Evolutionary conservation across 1,140 invertebrate species (phyloP), one percentile per base, ranked within the genome.

Genomic region (Agrilus planipennis): DNA sequence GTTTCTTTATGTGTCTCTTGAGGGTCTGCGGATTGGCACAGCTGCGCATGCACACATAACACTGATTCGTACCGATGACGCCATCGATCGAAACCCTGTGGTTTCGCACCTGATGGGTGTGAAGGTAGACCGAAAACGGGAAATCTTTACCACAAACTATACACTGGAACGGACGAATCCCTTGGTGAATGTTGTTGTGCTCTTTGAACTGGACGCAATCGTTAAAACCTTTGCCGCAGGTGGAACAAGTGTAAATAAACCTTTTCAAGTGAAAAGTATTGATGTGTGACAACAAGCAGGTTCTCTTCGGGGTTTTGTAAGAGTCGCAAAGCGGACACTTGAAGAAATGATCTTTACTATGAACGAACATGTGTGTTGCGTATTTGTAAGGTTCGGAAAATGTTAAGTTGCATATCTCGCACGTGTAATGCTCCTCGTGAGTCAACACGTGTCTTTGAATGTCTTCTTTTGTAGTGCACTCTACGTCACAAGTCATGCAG

Each of bases 151-250:
- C 39, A 31, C 55, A 58, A 12, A 58, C 55, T 11, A 55, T 44
- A 27, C 55, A 58, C 23, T 60, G 60, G 47, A 74, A 76, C 0
- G 77, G 73, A 48, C 76, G 72, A 51, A 84, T 79, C 0, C 81
- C 76, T 0, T 73, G 73, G 7, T 82, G 69, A 1, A 75, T 76
- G 51, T 79, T 73, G 42, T 72, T 60, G 38, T 81, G 77, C 46
- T 76, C 72, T 21, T 44, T 45, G 39, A 46, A 54, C 1, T 47
- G 22, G 0, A 45, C 46, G 15, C 43, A 25, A 37, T 52, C 51
- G 18, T 56, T 50, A 49, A 71, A 71, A 0, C 63, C 65, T 55
- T 70, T 71, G 0, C 66, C 66, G 51, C 70, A 72, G 7, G 67
- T 53, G 34, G 60, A 61, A 43, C 69, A 72, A 2, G 63, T 50